Percentiles rank a stretch among this genome's conserved stretches.
Evolutionary conservation across 2,888 invertebrate species (phyloP).

Genomic region (Bibio marci): DNA sequence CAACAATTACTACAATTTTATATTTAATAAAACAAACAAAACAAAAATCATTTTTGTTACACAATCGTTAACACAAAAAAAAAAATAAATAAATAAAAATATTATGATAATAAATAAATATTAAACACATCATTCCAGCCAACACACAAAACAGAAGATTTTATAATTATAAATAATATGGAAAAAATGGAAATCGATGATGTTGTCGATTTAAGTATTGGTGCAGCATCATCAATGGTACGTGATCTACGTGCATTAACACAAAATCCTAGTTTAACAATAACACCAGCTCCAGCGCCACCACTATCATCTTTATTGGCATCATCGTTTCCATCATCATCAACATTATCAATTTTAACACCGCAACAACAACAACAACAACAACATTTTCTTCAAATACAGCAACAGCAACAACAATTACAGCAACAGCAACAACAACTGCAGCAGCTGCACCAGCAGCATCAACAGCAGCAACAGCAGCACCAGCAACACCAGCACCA

Average conservation of each 20-base stretch:
- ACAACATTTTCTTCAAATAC: no score
- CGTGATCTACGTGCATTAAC: slow-evolving; percentile 41
- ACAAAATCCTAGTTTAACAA: slow-evolving; percentile 41
- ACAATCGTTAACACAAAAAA: no score
- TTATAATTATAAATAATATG: no score
- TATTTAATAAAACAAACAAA: no score
- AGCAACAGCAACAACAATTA: neutral
- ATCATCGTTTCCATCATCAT: neutral
- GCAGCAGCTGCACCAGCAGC: neutral
- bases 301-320: neutral
- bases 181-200: slow-evolving; percentile 79
- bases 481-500: neutral
- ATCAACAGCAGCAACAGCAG: neutral
- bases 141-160: no score
- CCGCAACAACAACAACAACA: neutral
- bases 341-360: neutral
- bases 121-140: no score
- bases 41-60: no score
- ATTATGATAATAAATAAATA: no score
- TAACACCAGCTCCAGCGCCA: slow-evolving; percentile 40
- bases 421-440: neutral
- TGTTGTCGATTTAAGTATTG: slow-evolving; percentile 73
- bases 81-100: no score
- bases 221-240: slow-evolving; percentile 28
- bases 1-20: no score